A percentile compares a stretch with the other conserved stretches of the same genome.
These are phyloP conservation scores for Rachycentron canadum DNA, from an alignment of 2,797 vertebrate genomes.

Conservation along the genomic window DNA sequence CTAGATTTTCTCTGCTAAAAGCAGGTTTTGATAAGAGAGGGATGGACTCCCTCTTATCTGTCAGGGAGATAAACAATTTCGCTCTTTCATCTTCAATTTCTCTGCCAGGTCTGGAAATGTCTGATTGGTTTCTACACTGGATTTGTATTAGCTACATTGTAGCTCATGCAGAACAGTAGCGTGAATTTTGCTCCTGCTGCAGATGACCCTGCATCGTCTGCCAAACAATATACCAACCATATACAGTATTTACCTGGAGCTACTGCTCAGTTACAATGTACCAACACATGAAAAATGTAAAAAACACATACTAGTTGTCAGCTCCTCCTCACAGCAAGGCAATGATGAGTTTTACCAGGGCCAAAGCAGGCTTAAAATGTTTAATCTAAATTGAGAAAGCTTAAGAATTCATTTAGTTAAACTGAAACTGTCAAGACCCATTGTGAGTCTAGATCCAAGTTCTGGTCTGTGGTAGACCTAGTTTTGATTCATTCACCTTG, in stretches of 20 bases:
- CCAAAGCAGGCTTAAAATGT: neutral
- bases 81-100: slow-evolving; percentile 43
- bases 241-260: neutral
- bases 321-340: neutral
- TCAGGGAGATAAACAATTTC: slow-evolving; percentile 33
- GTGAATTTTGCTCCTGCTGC: slow-evolving; percentile 11
- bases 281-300: too few species aligned
- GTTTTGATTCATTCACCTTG: slow-evolving; percentile 2
- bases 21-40: slow-evolving; percentile 20
- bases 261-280: neutral
- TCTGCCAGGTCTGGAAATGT: slow-evolving; percentile 39
- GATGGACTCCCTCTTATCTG: slow-evolving; percentile 11
- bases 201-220: slow-evolving; percentile 3
- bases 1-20: slow-evolving; percentile 16
- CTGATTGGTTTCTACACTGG: slow-evolving; percentile 35
- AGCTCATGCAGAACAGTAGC: slow-evolving; percentile 17
- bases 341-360: neutral
- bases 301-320: neutral
- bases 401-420: neutral
- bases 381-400: neutral
- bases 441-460: neutral
- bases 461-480: neutral
- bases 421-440: neutral
- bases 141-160: slow-evolving; percentile 42
- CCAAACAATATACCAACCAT: neutral